Percentiles rank a stretch among this genome's conserved stretches.
Evolutionary conservation across 2,797 vertebrate species (phyloP).

Genomic region (Mormyrus proboscirostris): DNA sequence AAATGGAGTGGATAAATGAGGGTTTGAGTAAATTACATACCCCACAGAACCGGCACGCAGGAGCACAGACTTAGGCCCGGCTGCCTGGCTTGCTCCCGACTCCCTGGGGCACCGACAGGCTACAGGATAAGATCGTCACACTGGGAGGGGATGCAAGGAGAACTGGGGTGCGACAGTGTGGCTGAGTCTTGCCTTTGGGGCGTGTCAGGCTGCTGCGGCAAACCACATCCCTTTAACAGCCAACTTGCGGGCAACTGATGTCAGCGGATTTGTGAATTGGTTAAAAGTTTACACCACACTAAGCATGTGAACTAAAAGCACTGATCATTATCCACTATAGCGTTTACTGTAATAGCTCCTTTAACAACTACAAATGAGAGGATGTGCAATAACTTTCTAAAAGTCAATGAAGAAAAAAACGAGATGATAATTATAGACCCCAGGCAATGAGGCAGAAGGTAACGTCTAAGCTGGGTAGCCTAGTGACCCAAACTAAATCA

Average conservation of each 20-base stretch:
- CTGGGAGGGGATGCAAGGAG: neutral
- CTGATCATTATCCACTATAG: neutral
- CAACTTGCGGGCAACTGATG: neutral
- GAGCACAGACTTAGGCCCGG: neutral
- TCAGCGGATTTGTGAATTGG: neutral
- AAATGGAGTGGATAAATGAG: slow-evolving; percentile 5
- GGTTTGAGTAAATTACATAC: neutral
- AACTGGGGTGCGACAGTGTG: neutral
- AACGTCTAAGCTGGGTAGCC: neutral
- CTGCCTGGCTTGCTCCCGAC: neutral
- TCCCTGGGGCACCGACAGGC: neutral
- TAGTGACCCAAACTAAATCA: neutral
- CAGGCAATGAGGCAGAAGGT: neutral
- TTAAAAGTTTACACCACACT: neutral
- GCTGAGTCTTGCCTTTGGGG: neutral
- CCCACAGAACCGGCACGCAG: no score
- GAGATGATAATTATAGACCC: neutral
- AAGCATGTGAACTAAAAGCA: neutral
- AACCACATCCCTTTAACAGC: slow-evolving; percentile 7
- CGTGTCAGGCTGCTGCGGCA: neutral
- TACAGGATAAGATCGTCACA: neutral
- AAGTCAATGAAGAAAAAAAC: neutral
- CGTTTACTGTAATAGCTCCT: neutral
- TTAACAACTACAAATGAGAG: neutral
- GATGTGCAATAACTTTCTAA: neutral